Evolutionary conservation across 2,113 vertebrate species (phyloP).

Genomic region (Cichladusa arquata): DNA sequence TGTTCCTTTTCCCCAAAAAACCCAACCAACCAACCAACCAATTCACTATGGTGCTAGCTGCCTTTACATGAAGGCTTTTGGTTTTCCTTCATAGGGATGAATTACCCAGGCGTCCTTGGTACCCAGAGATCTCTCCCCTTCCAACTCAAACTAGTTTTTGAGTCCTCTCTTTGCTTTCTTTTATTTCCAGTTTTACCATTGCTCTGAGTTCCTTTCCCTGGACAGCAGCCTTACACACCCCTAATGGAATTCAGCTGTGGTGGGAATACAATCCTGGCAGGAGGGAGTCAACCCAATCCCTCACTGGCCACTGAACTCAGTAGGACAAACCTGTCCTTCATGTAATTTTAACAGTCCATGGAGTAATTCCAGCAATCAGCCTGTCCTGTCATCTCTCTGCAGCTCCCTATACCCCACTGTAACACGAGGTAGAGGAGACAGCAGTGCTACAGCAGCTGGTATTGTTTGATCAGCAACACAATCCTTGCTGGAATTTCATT

Average conservation of each 20-base stretch:
- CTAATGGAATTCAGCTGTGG: not conserved
- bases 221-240: not conserved
- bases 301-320: not conserved
- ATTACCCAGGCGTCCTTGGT: not conserved
- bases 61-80: not conserved
- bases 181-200: not conserved
- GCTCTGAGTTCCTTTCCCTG: not conserved
- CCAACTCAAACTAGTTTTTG: not conserved
- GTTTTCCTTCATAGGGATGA: not conserved
- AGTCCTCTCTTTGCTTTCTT: not conserved
- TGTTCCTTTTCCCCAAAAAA: not conserved
- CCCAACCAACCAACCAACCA: not conserved
- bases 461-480: conserved; percentile 33
- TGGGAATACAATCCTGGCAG: not conserved
- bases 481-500: conserved; percentile 44
- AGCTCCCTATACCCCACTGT: not conserved
- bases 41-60: not conserved
- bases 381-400: not conserved
- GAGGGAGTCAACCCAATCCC: not conserved
- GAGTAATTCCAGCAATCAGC: not conserved
- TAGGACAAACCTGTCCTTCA: not conserved
- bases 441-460: not conserved
- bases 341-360: not conserved
- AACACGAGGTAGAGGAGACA: not conserved
- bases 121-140: not conserved